phyloP scores from a whole-genome alignment of 1,140 invertebrate species.

The Scylla paramamosain region DNA sequence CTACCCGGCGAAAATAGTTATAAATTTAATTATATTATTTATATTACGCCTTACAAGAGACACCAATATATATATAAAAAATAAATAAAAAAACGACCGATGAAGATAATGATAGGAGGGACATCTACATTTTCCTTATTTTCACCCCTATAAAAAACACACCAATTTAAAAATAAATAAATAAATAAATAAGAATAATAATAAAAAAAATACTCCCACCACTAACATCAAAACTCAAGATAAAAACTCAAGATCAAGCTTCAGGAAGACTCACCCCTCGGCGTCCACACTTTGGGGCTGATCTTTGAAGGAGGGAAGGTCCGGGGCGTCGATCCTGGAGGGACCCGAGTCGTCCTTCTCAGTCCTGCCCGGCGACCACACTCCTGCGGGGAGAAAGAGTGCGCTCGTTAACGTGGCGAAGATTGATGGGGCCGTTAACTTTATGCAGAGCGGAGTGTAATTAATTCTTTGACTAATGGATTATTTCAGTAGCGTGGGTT shows the following conservation, averaged over 20 bases:
- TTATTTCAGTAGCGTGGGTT: too few relatives aligned
- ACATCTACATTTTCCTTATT: too few relatives aligned
- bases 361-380: constrained; percentile 74
- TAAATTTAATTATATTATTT: too few relatives aligned
- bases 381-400: constrained; percentile 55
- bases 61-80: too few relatives aligned
- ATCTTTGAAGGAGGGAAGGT: constrained; percentile 75
- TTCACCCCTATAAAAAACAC: too few relatives aligned
- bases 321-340: constrained; percentile 71
- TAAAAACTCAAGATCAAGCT: too few relatives aligned
- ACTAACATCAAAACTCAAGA: too few relatives aligned
- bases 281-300: constrained; percentile 74
- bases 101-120: too few relatives aligned
- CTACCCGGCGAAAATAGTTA: too few relatives aligned
- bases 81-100: too few relatives aligned
- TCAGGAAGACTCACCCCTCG: constrained; percentile 68
- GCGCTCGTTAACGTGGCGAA: background rate
- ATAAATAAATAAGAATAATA: background rate
- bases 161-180: background rate
- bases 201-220: background rate
- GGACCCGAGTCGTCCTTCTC: constrained; percentile 58
- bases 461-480: too few relatives aligned
- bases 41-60: too few relatives aligned
- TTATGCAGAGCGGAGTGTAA: background rate
- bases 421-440: background rate